Percentiles rank a stretch among this genome's conserved stretches.
Conservation (phyloP, 2,888 invertebrate genomes). For the Amphipyra berbera region DNA sequence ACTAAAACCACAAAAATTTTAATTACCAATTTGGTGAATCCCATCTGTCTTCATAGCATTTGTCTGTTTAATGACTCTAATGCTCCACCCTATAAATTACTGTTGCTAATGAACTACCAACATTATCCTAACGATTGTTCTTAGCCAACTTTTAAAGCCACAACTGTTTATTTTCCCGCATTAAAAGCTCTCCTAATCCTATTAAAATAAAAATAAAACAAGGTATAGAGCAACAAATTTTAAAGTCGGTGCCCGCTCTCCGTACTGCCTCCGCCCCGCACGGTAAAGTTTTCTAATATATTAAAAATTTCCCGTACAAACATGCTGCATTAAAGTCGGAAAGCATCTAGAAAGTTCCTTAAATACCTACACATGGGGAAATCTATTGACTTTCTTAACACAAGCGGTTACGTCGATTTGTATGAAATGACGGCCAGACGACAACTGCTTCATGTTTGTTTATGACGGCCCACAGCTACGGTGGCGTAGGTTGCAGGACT, state of each 20-base stretch:
- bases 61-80: conserved; percentile 55
- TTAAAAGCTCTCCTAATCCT: conserved; percentile 72
- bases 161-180: conserved; percentile 70
- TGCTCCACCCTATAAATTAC: conserved; percentile 59
- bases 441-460: not conserved
- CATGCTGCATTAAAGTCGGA: conserved; percentile 71
- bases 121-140: conserved; percentile 75
- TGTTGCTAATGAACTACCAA: conserved; percentile 66
- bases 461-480: not conserved
- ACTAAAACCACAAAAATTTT: conserved; percentile 8
- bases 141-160: conserved; percentile 70
- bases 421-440: not conserved
- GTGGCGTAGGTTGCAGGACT: too few species aligned
- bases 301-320: conserved; percentile 77
- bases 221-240: conserved; percentile 73
- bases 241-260: conserved; percentile 70
- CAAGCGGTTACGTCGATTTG: conserved; percentile 17
- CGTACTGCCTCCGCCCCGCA: conserved; percentile 62
- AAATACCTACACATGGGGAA: conserved; percentile 60
- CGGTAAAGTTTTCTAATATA: conserved; percentile 80
- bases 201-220: conserved; percentile 74
- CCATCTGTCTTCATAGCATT: conserved; percentile 41
- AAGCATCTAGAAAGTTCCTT: conserved; percentile 69
- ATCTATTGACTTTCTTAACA: conserved; percentile 54
- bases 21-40: conserved; percentile 22